A percentile compares a stretch with the other conserved stretches of the same genome.
These are phyloP conservation scores for Notocelia uddmanniana DNA, from an alignment of 2,888 invertebrate genomes.

Conservation along the genomic window DNA sequence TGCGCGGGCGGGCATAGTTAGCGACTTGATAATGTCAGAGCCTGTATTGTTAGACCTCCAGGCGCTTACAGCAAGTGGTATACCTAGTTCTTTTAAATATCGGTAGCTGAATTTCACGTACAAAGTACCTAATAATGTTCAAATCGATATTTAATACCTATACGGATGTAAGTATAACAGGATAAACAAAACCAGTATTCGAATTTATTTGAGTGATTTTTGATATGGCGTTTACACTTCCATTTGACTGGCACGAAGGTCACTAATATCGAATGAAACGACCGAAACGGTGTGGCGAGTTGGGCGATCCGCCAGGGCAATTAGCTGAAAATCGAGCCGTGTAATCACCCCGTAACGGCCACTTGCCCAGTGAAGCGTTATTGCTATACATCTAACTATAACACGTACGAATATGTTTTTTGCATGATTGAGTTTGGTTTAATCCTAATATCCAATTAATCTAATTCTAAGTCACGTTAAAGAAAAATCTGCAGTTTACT, in stretches of 20 bases:
- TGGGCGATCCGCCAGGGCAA: slow-evolving; percentile 6
- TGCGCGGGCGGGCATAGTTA: slow-evolving; percentile 56
- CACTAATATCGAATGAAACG: slow-evolving; percentile 10
- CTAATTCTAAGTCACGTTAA: background rate
- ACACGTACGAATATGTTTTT: background rate
- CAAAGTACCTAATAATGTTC: background rate
- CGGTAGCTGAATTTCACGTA: too few species aligned
- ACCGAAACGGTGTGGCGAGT: slow-evolving; percentile 12
- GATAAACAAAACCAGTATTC: background rate
- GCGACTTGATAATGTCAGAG: slow-evolving; percentile 60
- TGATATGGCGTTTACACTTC: background rate
- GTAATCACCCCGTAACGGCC: slow-evolving; percentile 9
- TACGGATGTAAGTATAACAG: background rate
- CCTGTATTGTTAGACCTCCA: slow-evolving; percentile 64
- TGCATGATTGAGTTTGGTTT: background rate
- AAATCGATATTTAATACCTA: background rate
- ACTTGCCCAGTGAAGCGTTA: slow-evolving; percentile 13
- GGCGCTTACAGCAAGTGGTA: background rate
- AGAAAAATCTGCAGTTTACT: background rate
- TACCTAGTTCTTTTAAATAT: background rate
- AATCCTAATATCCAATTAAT: background rate
- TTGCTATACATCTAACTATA: too few species aligned
- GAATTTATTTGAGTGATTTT: background rate
- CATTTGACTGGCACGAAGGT: background rate
- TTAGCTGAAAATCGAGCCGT: slow-evolving; percentile 32